phyloP scores from a whole-genome alignment of 2,797 vertebrate genomes.

The Rhinophrynus dorsalis region DNA sequence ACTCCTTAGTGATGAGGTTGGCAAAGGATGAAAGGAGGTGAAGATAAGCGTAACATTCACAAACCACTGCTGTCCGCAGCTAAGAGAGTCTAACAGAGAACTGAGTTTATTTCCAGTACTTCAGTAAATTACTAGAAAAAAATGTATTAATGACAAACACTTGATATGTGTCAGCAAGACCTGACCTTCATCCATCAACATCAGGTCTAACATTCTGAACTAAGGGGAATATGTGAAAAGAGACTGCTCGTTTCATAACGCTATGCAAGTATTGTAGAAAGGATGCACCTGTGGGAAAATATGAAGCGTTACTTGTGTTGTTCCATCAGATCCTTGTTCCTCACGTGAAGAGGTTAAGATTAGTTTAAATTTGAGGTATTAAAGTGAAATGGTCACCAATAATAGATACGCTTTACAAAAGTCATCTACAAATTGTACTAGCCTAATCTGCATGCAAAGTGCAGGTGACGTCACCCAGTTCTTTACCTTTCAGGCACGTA shows the following conservation, averaged over 20 bases:
- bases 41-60: slow-evolving; percentile 29
- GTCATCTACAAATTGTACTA: too few species aligned
- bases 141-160: slow-evolving; percentile 35
- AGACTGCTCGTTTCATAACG: neutral
- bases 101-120: slow-evolving; percentile 19
- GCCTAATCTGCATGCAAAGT: too few species aligned
- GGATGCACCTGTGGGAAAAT: too few species aligned
- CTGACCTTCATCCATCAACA: slow-evolving; percentile 39
- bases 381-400: too few species aligned
- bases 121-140: slow-evolving; percentile 25
- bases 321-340: too few species aligned
- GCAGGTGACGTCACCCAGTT: too few species aligned
- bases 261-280: neutral
- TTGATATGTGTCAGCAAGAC: slow-evolving; percentile 34
- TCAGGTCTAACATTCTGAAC: neutral
- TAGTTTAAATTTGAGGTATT: too few species aligned
- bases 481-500: too few species aligned
- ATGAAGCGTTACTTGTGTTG: too few species aligned
- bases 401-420: too few species aligned
- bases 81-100: neutral
- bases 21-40: slow-evolving; percentile 23
- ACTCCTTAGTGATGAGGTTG: slow-evolving; percentile 9
- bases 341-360: too few species aligned
- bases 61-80: neutral
- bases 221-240: too few species aligned